Evolutionary conservation across 2,797 vertebrate species (phyloP).

Genomic region (Hyperoplus lanceolatus): DNA sequence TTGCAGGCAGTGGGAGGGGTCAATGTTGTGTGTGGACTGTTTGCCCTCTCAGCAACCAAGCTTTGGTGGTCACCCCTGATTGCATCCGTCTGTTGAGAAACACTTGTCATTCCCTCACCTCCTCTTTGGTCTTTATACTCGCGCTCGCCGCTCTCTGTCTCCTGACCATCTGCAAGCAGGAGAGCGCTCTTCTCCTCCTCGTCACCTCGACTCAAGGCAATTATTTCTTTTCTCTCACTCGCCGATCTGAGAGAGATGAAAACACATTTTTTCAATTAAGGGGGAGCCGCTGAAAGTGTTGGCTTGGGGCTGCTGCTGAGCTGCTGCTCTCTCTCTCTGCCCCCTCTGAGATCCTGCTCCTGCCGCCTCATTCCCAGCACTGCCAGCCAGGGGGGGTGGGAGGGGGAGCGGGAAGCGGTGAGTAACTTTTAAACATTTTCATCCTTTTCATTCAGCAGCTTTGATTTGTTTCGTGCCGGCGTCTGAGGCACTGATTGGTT

Average conservation of each 20-base stretch:
- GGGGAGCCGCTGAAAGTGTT: constrained; percentile 71
- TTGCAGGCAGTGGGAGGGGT: constrained; percentile 80
- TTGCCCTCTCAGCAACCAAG: constrained; percentile 69
- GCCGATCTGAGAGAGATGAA: constrained; percentile 63
- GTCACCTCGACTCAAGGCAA: constrained; percentile 49
- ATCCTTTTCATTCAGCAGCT: constrained; percentile 56
- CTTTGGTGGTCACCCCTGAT: constrained; percentile 72
- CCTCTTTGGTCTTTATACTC: constrained; percentile 38
- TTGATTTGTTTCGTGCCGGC: constrained; percentile 49
- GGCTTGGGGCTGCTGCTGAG: constrained; percentile 68
- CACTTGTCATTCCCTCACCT: constrained; percentile 39
- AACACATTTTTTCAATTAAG: constrained; percentile 86
- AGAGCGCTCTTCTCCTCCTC: constrained; percentile 52
- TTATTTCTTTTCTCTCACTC: constrained; percentile 30
- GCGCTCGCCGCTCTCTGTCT: constrained; percentile 19
- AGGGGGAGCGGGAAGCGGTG: constrained; percentile 69
- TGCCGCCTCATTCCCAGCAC: constrained; percentile 61
- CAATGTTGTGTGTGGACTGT: constrained; percentile 72
- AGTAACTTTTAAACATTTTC: constrained; percentile 80
- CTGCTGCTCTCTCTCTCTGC: constrained; percentile 59
- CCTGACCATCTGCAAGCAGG: constrained; percentile 47
- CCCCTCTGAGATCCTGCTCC: constrained; percentile 55
- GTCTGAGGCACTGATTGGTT: constrained; percentile 54
- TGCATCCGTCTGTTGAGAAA: constrained; percentile 58
- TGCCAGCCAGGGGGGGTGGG: neutral